Percentiles rank a stretch among this genome's conserved stretches.
Conservation (phyloP, 2,113 vertebrate species). For the Vulpes ferrilata region DNA sequence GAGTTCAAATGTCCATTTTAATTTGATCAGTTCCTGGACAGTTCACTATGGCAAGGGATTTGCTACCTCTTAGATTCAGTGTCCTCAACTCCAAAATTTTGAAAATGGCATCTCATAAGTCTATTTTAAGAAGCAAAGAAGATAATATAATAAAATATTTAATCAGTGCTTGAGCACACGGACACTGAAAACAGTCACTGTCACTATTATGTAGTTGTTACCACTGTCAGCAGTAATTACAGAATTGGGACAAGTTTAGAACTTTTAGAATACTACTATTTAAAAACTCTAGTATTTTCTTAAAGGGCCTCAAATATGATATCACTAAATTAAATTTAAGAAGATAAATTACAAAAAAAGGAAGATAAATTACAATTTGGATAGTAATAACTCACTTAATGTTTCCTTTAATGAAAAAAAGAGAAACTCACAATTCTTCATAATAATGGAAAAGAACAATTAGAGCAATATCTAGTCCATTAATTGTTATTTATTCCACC, state of each 20-base stretch:
- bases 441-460: not conserved
- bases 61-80: not conserved
- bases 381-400: not conserved
- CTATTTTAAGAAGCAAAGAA: slow-evolving; percentile 19
- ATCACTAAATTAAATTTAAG: slow-evolving; percentile 5
- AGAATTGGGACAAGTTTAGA: not conserved
- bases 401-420: not conserved
- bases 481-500: not conserved
- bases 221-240: not conserved
- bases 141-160: not conserved
- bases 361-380: not conserved
- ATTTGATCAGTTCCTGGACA: not conserved
- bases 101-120: not conserved
- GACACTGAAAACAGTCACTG: not conserved
- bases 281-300: not conserved
- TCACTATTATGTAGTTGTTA: not conserved
- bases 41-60: not conserved
- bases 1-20: slow-evolving; percentile 26
- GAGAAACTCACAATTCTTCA: not conserved
- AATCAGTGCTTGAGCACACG: not conserved
- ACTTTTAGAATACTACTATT: not conserved
- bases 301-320: not conserved
- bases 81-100: slow-evolving; percentile 4
- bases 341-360: not conserved
- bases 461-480: not conserved